These are phyloP conservation scores for Motacilla tschutschensis DNA, from an alignment of 2,113 vertebrate species.

Conservation along the genomic window DNA sequence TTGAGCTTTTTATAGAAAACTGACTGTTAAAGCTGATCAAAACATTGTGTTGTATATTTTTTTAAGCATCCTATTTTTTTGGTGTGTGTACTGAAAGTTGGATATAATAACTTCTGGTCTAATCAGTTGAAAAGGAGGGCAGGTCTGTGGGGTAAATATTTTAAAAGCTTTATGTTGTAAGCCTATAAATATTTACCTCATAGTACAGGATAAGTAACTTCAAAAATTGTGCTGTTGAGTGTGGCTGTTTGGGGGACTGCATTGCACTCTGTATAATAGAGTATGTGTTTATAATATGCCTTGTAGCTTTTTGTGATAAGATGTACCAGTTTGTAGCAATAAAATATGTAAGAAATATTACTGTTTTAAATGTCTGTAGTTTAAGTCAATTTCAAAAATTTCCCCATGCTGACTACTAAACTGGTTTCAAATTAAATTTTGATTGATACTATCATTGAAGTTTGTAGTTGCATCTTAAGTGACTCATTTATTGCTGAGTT, in stretches of 20 bases:
- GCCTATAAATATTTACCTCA: constrained; percentile 53
- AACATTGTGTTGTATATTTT: constrained; percentile 75
- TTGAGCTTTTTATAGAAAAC: constrained; percentile 76
- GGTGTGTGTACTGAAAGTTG: constrained; percentile 64
- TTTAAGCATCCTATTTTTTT: constrained; percentile 74
- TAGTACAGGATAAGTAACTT: constrained; percentile 54
- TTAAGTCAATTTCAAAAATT: neutral
- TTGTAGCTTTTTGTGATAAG: constrained; percentile 72
- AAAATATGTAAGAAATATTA: constrained; percentile 62
- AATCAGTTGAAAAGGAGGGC: constrained; percentile 58
- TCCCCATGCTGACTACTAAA: neutral
- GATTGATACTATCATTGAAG: neutral
- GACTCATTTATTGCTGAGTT: neutral
- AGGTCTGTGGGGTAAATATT: constrained; percentile 59
- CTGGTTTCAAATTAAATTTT: neutral
- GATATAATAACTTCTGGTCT: constrained; percentile 55
- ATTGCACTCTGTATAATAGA: constrained; percentile 69
- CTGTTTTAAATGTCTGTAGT: constrained; percentile 5
- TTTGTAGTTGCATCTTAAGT: neutral
- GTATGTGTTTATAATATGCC: constrained; percentile 64
- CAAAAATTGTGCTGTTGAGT: constrained; percentile 62
- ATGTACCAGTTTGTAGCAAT: constrained; percentile 77
- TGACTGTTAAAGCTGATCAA: constrained; percentile 67
- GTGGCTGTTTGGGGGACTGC: constrained; percentile 64
- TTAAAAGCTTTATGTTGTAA: constrained; percentile 33